phyloP scores from a whole-genome alignment of 2,888 invertebrate species.

The Euphydryas editha region DNA sequence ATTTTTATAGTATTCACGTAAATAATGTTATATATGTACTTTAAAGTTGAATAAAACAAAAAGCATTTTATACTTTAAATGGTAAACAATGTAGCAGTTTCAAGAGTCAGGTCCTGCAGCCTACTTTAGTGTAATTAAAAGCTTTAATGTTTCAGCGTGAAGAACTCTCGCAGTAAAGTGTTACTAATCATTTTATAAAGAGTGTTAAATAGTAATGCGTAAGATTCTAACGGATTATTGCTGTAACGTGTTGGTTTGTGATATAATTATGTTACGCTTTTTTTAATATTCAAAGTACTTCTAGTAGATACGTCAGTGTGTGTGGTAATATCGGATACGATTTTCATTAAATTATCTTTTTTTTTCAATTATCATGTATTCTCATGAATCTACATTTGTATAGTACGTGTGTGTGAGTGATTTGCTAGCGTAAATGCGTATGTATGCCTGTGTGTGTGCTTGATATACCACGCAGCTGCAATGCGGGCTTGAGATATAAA shows the following conservation, averaged over 20 bases:
- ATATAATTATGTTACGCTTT: not conserved
- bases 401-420: too few species aligned
- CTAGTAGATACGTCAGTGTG: too few species aligned
- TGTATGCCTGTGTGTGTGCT: too few species aligned
- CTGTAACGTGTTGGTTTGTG: not conserved
- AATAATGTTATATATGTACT: not conserved
- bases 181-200: constrained; percentile 21
- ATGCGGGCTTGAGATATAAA: too few species aligned
- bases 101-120: constrained; percentile 14
- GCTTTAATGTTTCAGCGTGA: constrained; percentile 23
- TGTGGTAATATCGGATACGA: too few species aligned
- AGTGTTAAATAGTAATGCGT: constrained; percentile 1
- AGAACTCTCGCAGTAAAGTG: constrained; percentile 13
- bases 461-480: too few species aligned
- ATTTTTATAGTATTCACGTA: too few species aligned
- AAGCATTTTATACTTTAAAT: constrained; percentile 26
- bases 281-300: too few species aligned
- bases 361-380: too few species aligned
- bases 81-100: constrained; percentile 23
- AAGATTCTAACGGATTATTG: not conserved
- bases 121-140: constrained; percentile 29
- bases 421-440: too few species aligned
- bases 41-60: constrained; percentile 14
- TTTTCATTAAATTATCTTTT: too few species aligned
- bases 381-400: too few species aligned